These are phyloP conservation scores for Ennomos erosarius DNA, from an alignment of 2,888 invertebrate species.

Conservation along the genomic window DNA sequence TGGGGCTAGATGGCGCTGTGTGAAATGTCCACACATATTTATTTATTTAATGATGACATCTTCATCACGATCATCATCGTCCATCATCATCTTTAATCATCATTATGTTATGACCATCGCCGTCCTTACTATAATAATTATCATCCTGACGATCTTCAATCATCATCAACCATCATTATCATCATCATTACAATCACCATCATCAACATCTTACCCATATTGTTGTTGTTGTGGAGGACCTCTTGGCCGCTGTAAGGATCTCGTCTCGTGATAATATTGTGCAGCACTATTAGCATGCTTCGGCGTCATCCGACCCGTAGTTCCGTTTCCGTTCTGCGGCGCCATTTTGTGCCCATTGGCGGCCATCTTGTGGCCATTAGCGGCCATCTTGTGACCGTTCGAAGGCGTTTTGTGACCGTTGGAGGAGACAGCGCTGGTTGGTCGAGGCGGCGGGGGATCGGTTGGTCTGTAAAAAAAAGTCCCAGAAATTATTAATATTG, in stretches of 20 bases:
- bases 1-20: too few relatives aligned
- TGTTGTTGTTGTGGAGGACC: constrained; percentile 41
- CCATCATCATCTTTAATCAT: too few relatives aligned
- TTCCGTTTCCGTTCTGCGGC: constrained; percentile 36
- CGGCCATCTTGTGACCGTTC: constrained; percentile 21
- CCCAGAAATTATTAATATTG: constrained; percentile 24
- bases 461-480: constrained; percentile 50
- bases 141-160: too few relatives aligned
- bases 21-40: too few relatives aligned
- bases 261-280: constrained; percentile 84
- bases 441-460: constrained; percentile 53
- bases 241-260: constrained; percentile 86
- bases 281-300: constrained; percentile 65
- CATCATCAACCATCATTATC: too few relatives aligned
- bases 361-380: constrained; percentile 25
- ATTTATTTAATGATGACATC: too few relatives aligned
- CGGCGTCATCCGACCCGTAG: constrained; percentile 50
- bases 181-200: too few relatives aligned
- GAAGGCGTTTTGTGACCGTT: constrained; percentile 23
- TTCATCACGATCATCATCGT: too few relatives aligned
- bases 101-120: too few relatives aligned
- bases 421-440: constrained; percentile 28
- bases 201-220: constrained; percentile 60
- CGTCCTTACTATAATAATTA: too few relatives aligned
- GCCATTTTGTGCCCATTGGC: constrained; percentile 31